Conservation (phyloP, 2,888 invertebrate species). For the Ariolimax columbianus region DNA sequence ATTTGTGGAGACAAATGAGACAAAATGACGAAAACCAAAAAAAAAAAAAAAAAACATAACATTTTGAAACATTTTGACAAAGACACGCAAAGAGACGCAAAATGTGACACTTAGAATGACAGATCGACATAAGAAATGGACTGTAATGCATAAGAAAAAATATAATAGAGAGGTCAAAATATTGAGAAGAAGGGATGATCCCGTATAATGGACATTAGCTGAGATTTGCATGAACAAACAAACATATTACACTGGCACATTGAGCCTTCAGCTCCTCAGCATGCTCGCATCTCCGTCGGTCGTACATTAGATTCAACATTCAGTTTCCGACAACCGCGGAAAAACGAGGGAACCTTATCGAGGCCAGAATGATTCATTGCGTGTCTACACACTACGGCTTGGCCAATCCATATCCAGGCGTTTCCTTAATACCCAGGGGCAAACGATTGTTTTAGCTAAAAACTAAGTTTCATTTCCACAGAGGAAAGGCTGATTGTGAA, state of each 20-base stretch:
- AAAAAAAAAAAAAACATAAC: too few relatives aligned
- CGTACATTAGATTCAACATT: not conserved
- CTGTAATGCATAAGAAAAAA: too few relatives aligned
- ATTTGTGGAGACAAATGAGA: too few relatives aligned
- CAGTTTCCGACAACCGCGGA: not conserved
- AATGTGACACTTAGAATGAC: too few relatives aligned
- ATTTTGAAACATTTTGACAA: too few relatives aligned
- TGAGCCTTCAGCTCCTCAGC: too few relatives aligned
- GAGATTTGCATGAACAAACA: not conserved
- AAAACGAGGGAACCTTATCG: not conserved
- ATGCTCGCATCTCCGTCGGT: not conserved
- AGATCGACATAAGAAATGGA: too few relatives aligned
- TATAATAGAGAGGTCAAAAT: not conserved
- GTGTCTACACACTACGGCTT: not conserved
- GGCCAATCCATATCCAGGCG: slow-evolving; percentile 2
- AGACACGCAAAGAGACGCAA: too few relatives aligned
- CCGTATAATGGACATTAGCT: not conserved
- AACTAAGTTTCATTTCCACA: not conserved
- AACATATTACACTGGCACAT: too few relatives aligned
- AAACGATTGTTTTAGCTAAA: not conserved
- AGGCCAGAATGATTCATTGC: slow-evolving; percentile 9
- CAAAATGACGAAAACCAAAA: too few relatives aligned
- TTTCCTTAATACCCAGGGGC: not conserved
- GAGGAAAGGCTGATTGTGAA: too few relatives aligned
- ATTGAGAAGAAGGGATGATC: not conserved